Evolutionary conservation across 2,113 vertebrate species (phyloP).

Genomic region (Bostrychus sinensis): DNA sequence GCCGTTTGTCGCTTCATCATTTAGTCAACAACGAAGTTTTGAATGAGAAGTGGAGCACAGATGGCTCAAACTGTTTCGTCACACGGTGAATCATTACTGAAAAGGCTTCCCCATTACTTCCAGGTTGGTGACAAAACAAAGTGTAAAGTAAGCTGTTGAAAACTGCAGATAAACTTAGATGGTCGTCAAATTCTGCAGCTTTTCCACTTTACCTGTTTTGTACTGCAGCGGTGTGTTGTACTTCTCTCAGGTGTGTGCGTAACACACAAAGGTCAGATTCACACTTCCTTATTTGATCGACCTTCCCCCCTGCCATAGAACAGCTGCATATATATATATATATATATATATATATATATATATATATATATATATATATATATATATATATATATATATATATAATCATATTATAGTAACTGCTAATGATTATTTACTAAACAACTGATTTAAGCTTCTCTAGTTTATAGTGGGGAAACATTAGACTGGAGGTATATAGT

Average conservation of each 20-base stretch:
- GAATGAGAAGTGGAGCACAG: background rate
- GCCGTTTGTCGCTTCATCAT: slow-evolving; percentile 2
- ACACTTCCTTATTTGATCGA: slow-evolving; percentile 75
- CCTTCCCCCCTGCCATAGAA: slow-evolving; percentile 29
- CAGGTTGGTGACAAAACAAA: slow-evolving; percentile 2
- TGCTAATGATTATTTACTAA: too few species aligned
- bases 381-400: too few species aligned
- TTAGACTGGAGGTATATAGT: too few species aligned
- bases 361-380: too few species aligned
- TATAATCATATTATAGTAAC: too few species aligned
- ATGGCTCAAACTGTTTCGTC: background rate
- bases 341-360: too few species aligned
- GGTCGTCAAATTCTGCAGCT: slow-evolving; percentile 8
- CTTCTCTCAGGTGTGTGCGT: background rate
- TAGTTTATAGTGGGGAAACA: too few species aligned
- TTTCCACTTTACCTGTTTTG: slow-evolving; percentile 27
- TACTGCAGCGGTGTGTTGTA: background rate
- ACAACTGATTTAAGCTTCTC: too few species aligned
- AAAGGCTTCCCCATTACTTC: slow-evolving; percentile 7
- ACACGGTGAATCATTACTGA: background rate
- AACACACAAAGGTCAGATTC: slow-evolving; percentile 71
- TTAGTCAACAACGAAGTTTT: background rate
- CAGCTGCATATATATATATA: too few species aligned
- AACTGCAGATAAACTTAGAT: background rate
- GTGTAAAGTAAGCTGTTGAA: background rate